A percentile compares a stretch with the other conserved stretches of the same genome.
Conservation (phyloP, 2,888 invertebrate species). For the Cheilosia impressa region DNA sequence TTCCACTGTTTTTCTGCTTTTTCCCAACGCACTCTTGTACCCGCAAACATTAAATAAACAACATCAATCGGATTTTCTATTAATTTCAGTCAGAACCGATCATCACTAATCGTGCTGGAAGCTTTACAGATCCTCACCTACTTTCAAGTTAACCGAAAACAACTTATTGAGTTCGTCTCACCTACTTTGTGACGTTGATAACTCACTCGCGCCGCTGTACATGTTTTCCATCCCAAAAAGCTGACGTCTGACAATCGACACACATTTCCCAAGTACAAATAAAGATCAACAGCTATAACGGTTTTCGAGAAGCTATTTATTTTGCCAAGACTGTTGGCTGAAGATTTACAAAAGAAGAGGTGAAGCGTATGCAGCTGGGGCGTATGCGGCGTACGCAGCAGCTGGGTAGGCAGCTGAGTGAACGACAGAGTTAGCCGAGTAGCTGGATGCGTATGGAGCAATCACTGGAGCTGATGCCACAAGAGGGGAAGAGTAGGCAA, state of each 20-base stretch:
- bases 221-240: not conserved
- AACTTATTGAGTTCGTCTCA: slow-evolving; percentile 18
- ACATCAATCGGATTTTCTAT: slow-evolving; percentile 2
- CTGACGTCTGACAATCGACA: slow-evolving; percentile 2
- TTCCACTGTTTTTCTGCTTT: not conserved
- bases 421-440: slow-evolving; percentile 58
- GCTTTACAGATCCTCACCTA: slow-evolving; percentile 18
- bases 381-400: slow-evolving; percentile 45
- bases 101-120: slow-evolving; percentile 10
- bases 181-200: slow-evolving; percentile 32
- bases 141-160: slow-evolving; percentile 2
- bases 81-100: slow-evolving; percentile 33
- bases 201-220: not conserved
- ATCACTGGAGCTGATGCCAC: slow-evolving; percentile 57
- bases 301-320: slow-evolving; percentile 19
- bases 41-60: slow-evolving; percentile 11
- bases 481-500: slow-evolving; percentile 58
- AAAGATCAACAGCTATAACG: too few species aligned
- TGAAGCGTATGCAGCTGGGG: slow-evolving; percentile 59
- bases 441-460: slow-evolving; percentile 66
- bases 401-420: slow-evolving; percentile 67
- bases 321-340: slow-evolving; percentile 16
- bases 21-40: slow-evolving; percentile 16
- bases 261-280: too few species aligned
- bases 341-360: slow-evolving; percentile 40